Percentiles rank a stretch among this genome's conserved stretches.
Conservation (phyloP, 2,888 invertebrate genomes). For the Macropis europaea region DNA sequence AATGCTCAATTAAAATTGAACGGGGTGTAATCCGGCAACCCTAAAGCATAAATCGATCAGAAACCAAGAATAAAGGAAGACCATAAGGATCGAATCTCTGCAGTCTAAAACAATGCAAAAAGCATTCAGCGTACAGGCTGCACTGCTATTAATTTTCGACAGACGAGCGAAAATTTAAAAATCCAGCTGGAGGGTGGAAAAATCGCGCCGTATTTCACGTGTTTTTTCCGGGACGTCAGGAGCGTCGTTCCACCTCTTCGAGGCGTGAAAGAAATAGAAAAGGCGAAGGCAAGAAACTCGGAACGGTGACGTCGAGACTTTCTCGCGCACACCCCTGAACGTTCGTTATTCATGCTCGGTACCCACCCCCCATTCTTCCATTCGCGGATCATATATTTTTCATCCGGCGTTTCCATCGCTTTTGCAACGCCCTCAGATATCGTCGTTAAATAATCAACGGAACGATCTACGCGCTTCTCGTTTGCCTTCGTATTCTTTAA, state of each 20-base stretch:
- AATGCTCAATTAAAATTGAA: no score
- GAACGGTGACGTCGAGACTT: conserved; percentile 39
- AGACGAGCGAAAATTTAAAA: conserved; percentile 10
- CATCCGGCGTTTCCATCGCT: conserved; percentile 34
- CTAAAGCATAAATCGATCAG: no score
- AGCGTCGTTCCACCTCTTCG: conserved; percentile 2
- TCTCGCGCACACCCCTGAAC: conserved; percentile 14
- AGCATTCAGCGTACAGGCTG: no score
- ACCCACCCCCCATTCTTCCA: conserved; percentile 27
- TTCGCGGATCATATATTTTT: conserved; percentile 46
- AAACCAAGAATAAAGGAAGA: no score
- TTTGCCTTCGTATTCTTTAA: conserved; percentile 3
- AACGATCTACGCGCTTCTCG: conserved; percentile 32
- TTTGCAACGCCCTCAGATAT: conserved; percentile 38
- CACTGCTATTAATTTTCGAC: conserved; percentile 18
- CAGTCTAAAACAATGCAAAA: no score
- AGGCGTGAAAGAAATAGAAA: conserved; percentile 37
- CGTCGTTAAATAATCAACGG: conserved; percentile 53
- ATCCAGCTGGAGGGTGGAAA: conserved; percentile 7
- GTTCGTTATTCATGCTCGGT: conserved; percentile 48
- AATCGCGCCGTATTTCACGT: conserved; percentile 16
- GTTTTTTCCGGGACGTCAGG: not conserved
- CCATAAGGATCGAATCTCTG: no score
- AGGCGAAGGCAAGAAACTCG: conserved; percentile 29
- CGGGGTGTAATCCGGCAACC: no score